Base-by-base conservation (phyloP, 2,888 invertebrate species). In the Busseola fusca region DNA sequence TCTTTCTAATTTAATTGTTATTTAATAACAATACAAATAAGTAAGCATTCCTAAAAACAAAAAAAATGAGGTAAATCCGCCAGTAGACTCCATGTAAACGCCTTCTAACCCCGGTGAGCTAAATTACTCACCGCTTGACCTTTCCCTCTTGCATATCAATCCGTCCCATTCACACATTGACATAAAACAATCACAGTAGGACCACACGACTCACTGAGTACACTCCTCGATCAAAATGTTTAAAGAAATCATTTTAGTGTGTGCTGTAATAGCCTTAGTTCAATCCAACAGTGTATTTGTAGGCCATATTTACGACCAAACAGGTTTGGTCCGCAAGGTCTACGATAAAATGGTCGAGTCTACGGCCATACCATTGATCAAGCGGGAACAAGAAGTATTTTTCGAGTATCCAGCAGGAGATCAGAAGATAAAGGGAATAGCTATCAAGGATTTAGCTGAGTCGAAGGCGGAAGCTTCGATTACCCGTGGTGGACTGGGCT, bases 401-500 rank as follows among this genome's bases (percentile, higher is more conserved):
- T 92, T 86, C 62, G 91, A 92, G 54, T 91, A 91, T 65, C 90
- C 92, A 30, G 68, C 83, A 10, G 88, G 86, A 37, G 91, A 91
- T 37, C 90, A 89, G 84, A 91, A 86, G 74, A 92, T 92, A 5
- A 92, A 91, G 73, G 92, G 92, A 0, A 74, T 85, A 27, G 81
- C 86, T 10, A 82, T 84, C 48, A 85, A 72, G 52, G 84, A 84
- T 59, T 30, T 84, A n/a, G 89, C 91, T 1, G 90, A 93, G 37
- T 88, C 91, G 0, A 64, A 88, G 10, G 89, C 92, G 0, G 86
- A 91, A 64, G 88, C 92, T 0, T 91, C 93, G 0, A 92, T 95
- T 1, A 91, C 78, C 0, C 78, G 90, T 7, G 94, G 94, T 0
- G 94, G 94, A 0, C 77, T 93, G 0, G 93, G 93, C 0, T 90